Base-by-base conservation (phyloP, 2,888 invertebrate genomes). In the Endotricha flammealis region DNA sequence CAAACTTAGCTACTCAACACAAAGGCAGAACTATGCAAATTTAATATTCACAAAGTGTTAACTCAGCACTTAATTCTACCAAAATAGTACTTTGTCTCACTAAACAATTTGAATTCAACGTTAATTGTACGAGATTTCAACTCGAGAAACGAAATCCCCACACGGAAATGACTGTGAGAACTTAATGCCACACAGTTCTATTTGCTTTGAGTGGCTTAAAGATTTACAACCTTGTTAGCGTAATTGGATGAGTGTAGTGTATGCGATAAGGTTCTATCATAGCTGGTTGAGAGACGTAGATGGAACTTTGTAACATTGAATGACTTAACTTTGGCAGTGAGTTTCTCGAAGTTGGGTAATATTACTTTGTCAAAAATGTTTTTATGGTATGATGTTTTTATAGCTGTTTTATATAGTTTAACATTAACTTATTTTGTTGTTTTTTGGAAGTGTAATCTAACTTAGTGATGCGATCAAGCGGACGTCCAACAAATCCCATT, bases 111-210 rank as follows among this genome's bases (percentile, higher is more conserved):
- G 29, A 35, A 33, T 42, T 29, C 33, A 34, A 42, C 36, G 43
- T 36, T 41, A 37, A 41, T 32, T 39, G 34, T 44, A 41, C 46
- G 41, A 41, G 32, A 25, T 25, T 24, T 32, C 38, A 39, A 37
- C 32, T 34, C 32, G 32, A 44, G 42, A 36, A 36, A 41, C 44
- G 48, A 51, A 52, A 45, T 45, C 44, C 40, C 44, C 43, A 40
- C 40, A 41, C 44, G 43, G 47, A 57, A 60, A 60, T 57, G 49
- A 50, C 54, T 42, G 44, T 38, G 43, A 42, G 40, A 41, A 47
- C 43, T 48, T 42, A 50, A 47, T 49, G 44, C 42, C 51, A 62
- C 56, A 63, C 39, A 53, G 63, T 64, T 53, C 57, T 46, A 55
- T 54, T 55, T 53, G 46, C 49, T 53, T 41, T 41, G 58, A 50